phyloP scores from a whole-genome alignment of 1,140 invertebrate genomes.

The Drosophila asahinai region DNA sequence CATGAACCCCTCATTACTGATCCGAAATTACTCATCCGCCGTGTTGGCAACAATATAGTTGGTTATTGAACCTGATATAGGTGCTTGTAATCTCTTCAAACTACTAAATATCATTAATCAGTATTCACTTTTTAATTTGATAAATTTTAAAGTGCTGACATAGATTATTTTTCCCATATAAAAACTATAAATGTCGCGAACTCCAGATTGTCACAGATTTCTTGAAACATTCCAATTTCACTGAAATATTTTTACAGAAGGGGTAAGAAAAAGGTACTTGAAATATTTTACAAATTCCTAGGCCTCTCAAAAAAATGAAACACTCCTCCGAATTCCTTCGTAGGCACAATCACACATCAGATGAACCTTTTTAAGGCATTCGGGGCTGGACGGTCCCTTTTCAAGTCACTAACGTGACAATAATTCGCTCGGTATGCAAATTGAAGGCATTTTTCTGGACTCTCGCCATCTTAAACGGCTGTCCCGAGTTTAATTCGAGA shows the following conservation, averaged over 20 bases:
- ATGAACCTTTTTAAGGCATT: neutral
- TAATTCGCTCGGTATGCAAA: conserved; percentile 14
- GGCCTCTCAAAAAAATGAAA: conserved; percentile 11
- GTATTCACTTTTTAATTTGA: neutral
- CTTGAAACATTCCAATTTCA: neutral
- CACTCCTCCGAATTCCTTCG: conserved; percentile 2
- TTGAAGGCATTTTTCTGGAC: conserved; percentile 11
- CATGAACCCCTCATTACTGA: too few species aligned
- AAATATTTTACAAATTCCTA: conserved; percentile 3
- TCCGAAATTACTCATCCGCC: too few species aligned
- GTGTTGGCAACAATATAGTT: too few species aligned
- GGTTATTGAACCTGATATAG: too few species aligned
- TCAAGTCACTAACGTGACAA: conserved; percentile 21
- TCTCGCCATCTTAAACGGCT: conserved; percentile 10
- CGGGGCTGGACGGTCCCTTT: conserved; percentile 1
- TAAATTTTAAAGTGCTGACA: neutral
- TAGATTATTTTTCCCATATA: neutral
- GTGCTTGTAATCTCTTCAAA: too few species aligned
- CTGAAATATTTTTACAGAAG: neutral
- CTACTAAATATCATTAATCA: too few species aligned
- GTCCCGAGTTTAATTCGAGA: conserved; percentile 1
- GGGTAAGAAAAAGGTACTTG: neutral
- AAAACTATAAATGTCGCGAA: neutral
- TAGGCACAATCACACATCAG: conserved; percentile 9
- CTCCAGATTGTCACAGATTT: neutral